Base-by-base conservation (phyloP, 53 echinoderm and acorn worm species). In the Crossaster papposus region DNA sequence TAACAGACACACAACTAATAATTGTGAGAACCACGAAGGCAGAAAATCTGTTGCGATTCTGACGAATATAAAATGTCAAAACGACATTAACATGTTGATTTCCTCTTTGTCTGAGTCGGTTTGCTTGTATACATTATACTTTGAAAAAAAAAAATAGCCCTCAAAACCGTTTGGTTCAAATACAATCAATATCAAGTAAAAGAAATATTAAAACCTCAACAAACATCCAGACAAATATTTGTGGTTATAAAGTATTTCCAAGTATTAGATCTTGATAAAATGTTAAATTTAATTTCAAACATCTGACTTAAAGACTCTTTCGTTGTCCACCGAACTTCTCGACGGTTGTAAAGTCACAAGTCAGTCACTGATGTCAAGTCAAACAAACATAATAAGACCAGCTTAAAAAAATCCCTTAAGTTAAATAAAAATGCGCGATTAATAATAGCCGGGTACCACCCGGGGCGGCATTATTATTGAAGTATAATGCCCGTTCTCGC, bases 341-440 rank as follows among this genome's bases (percentile, higher is more conserved):
- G 44, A 20, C 44, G 44, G 44, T 44, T 44, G 5, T 0, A 5
- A 35, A 34, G 2, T 22, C 34, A 36, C 26, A 79, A 52, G 2
- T 52, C 53, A 79, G 50, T 24, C 51, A 79, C 52, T 79, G 11
- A 30, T 53, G 30, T 17, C 10, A 79, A 18, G 58, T 58, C 58
- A 58, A 58, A 20, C 58, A 58, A 58, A 44, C 5, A 0, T 44
- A 44, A 44, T 44, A 44, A 44, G 5, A 1, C 44, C 0, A 44
- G 44, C 44, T 44, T 44, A 0, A 44, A 44, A 44, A 44, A 44
- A 58, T 58, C 58, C 58, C 58, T 26, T 12, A 38, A 87, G 36
- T 87, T 31, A 58, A 87, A n/a, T n/a, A n/a, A n/a, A n/a, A n/a
- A 87, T 58, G 87, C 87, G 87, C 76, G 87, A 87, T 76, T 87